Base-by-base conservation (phyloP, 2,888 invertebrate genomes). In the Drosophila diplacantha region DNA sequence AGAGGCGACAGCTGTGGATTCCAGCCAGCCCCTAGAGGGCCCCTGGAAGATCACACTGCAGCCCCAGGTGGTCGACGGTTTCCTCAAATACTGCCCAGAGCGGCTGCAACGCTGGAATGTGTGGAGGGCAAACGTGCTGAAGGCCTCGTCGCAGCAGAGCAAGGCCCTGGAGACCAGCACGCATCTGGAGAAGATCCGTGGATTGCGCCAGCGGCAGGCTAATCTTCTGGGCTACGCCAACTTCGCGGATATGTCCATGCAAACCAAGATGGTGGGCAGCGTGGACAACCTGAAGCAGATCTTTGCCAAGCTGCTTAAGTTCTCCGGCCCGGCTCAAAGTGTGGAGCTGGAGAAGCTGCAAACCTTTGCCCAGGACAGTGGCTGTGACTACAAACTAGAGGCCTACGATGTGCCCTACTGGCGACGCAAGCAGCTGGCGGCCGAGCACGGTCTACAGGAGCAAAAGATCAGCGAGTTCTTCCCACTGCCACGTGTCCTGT, bases 391-490 rank as follows among this genome's bases (percentile, higher is more conserved):
- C 8, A 89, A 90, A 52, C 86, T 97, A 22, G 92, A 94, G 74
- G 89, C 92, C 47, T 97, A 95, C 93, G 98, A 98, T 88, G 90
- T 98, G 44, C 91, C 94, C 2, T 98, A 94, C 85, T 98, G 96
- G 95, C 91, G 93, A 76, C 91, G 95, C 72, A 93, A 94, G 85
- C 94, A 96, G 72, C 90, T 91, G 71, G 90, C 90, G 81, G 89
- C 91, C 0, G 84, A 93, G 11, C 93, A 91, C 81, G 90, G 92
- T 54, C 91, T 92, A 71, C 92, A 94, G 78, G 94, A 95, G 72
- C 91, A 93, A 67, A 89, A 91, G 73, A 89, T 95, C 12, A 90
- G 92, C 22, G 92, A 95, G 84, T 97, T 94, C 88, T 97, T 98
- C 83, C 95, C 96, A 0, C 86, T 96, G 7, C 92, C 93, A 0